A percentile compares a stretch with the other conserved stretches of the same genome.
phyloP scores from a whole-genome alignment of 2,113 vertebrate genomes.

The Periophthalmus modestus region DNA sequence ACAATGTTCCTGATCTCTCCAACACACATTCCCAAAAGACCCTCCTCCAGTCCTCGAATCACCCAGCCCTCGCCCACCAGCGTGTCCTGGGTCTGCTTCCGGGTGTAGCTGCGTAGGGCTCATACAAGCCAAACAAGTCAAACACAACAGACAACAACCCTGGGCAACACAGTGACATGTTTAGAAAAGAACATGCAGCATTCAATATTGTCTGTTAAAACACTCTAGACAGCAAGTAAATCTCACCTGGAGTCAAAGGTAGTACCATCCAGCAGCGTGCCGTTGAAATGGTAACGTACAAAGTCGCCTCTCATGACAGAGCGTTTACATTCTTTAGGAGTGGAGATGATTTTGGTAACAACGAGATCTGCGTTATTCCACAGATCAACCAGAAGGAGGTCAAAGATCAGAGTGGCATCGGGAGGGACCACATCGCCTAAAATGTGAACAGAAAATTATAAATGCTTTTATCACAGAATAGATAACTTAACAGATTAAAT shows the following conservation, averaged over 20 bases:
- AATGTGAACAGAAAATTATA: constrained; percentile 3
- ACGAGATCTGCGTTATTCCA: constrained; percentile 92
- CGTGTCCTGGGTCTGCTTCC: constrained; percentile 86
- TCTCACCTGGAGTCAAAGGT: constrained; percentile 89
- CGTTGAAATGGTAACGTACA: constrained; percentile 94
- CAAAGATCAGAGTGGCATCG: constrained; percentile 90
- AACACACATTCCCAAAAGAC: constrained; percentile 94
- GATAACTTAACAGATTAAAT: neutral
- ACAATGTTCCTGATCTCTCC: constrained; percentile 90
- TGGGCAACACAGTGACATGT: constrained; percentile 52
- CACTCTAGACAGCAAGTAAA: neutral
- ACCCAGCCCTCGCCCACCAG: constrained; percentile 91
- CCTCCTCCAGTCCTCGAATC: constrained; percentile 94
- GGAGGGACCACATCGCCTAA: constrained; percentile 90
- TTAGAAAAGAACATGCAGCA: neutral
- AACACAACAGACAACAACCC: constrained; percentile 63
- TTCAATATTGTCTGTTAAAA: neutral
- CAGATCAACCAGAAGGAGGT: constrained; percentile 88
- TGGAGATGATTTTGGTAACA: constrained; percentile 80
- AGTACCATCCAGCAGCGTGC: constrained; percentile 88
- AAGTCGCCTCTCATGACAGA: constrained; percentile 88
- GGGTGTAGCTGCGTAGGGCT: constrained; percentile 80
- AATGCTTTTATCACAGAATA: neutral
- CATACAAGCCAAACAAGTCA: constrained; percentile 65
- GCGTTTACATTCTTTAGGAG: constrained; percentile 83